Base-by-base conservation (phyloP, 2,888 invertebrate genomes). In the Drosophila subquinaria region DNA sequence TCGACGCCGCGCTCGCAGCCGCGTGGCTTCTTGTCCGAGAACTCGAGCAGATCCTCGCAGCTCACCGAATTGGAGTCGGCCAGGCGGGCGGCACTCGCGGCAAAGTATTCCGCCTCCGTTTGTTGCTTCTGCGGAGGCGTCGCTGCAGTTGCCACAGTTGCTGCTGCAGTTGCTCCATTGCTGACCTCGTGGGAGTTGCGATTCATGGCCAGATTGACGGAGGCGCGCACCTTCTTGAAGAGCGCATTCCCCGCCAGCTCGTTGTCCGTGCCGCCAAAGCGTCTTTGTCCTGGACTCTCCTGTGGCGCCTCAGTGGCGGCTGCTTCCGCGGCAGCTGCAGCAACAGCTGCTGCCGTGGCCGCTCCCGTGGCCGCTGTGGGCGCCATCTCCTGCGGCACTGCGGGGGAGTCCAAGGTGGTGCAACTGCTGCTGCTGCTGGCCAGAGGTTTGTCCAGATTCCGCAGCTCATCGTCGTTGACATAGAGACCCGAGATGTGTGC, bases 21-120 rank as follows among this genome's bases (percentile, higher is more conserved):
- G 81, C 96, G 96, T 0, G 97, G 97, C 73, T 96, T 96, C 80
- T 96, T 95, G 91, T 96, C 96, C 0, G 97, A 96, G 90, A 98
- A 98, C 91, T 98, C 97, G 61, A 98, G 92, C 64, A 98, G 93
- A 93, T 98, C 98, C 92, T 98, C 98, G 84, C 97, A 98, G 52
- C 97, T 97, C 1, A 98, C 98, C 82, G 97, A 96, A 90, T 97
- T 97, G 51, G 95, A 94, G 90, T 93, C 89, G 86, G 92, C 77
- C 79, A 93, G 66, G 2, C 90, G 85, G 4, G 89, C 88, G 1
- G 87, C 89, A 20, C 82, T 86, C 1, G 86, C 85, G 11, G 90
- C 84, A 80, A 91, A 90, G 40, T 86, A 84, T 61, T 91, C 90
- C 0, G 88, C 88, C 64, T 91, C 91, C 0, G 91, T 91, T 76